Evolutionary conservation across 2,888 invertebrate genomes (phyloP), one percentile per base, ranked within the genome.

Genomic region (Mythimna vitellina): DNA sequence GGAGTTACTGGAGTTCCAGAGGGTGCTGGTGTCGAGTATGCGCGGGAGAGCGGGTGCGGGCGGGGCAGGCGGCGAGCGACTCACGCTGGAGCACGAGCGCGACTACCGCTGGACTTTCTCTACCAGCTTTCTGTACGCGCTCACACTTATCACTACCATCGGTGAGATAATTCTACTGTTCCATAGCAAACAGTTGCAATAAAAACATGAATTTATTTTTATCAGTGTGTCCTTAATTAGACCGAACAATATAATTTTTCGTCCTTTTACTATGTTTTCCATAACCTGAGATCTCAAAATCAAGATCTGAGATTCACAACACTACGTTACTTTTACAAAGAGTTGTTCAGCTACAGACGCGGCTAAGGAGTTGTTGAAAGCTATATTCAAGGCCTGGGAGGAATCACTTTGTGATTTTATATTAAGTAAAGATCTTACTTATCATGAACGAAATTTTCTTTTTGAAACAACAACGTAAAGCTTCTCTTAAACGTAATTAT

Each of bases 71-170:
- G 49, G 12, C 12, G 53, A 60, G 89, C 93, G 89, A 80, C 80
- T 88, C 14, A 64, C 82, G 10, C 87, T 86, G 57, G 87, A 88
- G 8, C 89, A 83, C 73, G 95, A 96, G 53, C 92, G 92, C 65
- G 94, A 97, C 85, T 97, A 98, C 90, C 97, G 97, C 86, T 99
- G 99, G 99, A 98, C 98, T 62, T 99, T 99, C 93, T 98, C 99
- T 81, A 98, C 98, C 83, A 98, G 99, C 85, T 98, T 99, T 91
- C 97, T 99, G 65, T 99, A 99, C 92, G 99, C 99, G 38, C 96
- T 99, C 86, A 99, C 99, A 25, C 97, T 99, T 83, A 99, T 99
- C 90, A 99, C 99, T 12, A 99, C 99, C 54, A 99, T 99, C 87
- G 99, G 99, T 99, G 93, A 97, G 98, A 62, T 22, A 14, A 1